A percentile compares a stretch with the other conserved stretches of the same genome.
Evolutionary conservation across 2,113 vertebrate species (phyloP).

Genomic region (Scortum barcoo): DNA sequence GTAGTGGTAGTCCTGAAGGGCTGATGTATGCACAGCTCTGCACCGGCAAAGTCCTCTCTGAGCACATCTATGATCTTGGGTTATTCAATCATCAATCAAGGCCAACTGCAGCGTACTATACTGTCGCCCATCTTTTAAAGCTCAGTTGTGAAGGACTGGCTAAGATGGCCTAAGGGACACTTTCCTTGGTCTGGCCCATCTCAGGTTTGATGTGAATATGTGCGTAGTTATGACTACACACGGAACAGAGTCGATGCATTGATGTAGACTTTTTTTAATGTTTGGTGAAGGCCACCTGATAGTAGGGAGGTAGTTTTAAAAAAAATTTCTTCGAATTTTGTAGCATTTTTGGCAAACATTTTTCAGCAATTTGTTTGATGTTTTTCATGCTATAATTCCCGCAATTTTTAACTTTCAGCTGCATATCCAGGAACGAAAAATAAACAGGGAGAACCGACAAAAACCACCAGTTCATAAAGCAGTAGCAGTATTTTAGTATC

Average conservation of each 20-base stretch:
- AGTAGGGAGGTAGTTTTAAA: conserved; percentile 45
- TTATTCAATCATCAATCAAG: conserved; percentile 82
- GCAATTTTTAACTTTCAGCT: conserved; percentile 13
- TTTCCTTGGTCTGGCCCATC: conserved; percentile 75
- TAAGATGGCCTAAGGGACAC: conserved; percentile 82
- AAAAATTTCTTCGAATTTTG: background rate
- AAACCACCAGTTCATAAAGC: background rate
- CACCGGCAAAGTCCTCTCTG: conserved; percentile 73
- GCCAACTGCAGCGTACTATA: conserved; percentile 80
- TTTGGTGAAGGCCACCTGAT: conserved; percentile 69
- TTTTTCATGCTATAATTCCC: conserved; percentile 36
- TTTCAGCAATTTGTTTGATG: conserved; percentile 18
- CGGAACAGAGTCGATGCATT: conserved; percentile 66
- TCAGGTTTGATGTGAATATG: conserved; percentile 79
- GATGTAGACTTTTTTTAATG: conserved; percentile 72
- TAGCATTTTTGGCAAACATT: conserved; percentile 7
- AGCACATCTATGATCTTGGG: conserved; percentile 81
- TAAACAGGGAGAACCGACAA: background rate
- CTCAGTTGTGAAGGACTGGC: conserved; percentile 81
- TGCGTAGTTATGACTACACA: conserved; percentile 75
- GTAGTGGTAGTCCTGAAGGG: conserved; percentile 76
- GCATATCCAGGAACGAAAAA: background rate
- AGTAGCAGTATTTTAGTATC: background rate
- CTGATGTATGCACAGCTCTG: conserved; percentile 80
- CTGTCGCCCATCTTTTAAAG: conserved; percentile 82